phyloP scores from a whole-genome alignment of 2,888 invertebrate genomes.

The Oligia latruncula region DNA sequence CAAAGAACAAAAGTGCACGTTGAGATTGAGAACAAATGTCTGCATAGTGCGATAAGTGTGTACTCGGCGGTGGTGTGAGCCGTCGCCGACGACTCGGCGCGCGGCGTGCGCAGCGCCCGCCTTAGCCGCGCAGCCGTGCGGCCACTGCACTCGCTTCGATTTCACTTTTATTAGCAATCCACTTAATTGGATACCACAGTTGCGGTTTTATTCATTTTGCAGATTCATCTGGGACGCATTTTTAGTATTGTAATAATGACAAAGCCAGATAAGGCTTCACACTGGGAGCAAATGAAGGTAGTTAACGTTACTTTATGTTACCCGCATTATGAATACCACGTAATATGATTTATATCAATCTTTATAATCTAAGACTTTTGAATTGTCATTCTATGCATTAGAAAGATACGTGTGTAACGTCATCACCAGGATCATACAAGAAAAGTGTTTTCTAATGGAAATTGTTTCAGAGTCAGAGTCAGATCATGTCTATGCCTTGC shows the following conservation, averaged over 20 bases:
- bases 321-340: conserved; percentile 21
- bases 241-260: conserved; percentile 70
- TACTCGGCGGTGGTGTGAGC: conserved; percentile 50
- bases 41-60: conserved; percentile 54
- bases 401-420: neutral
- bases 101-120: conserved; percentile 57
- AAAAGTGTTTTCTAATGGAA: neutral
- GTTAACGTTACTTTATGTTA: conserved; percentile 29
- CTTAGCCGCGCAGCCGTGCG: conserved; percentile 72
- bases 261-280: conserved; percentile 53
- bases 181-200: conserved; percentile 89
- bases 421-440: neutral
- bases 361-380: conserved; percentile 14
- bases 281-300: conserved; percentile 34
- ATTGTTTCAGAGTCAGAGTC: neutral
- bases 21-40: conserved; percentile 49
- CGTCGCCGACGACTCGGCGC: conserved; percentile 36
- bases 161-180: conserved; percentile 90
- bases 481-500: neutral
- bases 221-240: conserved; percentile 85
- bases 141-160: conserved; percentile 90
- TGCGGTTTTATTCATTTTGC: conserved; percentile 88
- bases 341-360: conserved; percentile 33
- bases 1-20: conserved; percentile 47
- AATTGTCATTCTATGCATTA: conserved; percentile 13